Percentiles rank a stretch among this genome's conserved stretches.
These are phyloP conservation scores for Corythoichthys intestinalis DNA, from an alignment of 2,113 vertebrate genomes.

Conservation along the genomic window DNA sequence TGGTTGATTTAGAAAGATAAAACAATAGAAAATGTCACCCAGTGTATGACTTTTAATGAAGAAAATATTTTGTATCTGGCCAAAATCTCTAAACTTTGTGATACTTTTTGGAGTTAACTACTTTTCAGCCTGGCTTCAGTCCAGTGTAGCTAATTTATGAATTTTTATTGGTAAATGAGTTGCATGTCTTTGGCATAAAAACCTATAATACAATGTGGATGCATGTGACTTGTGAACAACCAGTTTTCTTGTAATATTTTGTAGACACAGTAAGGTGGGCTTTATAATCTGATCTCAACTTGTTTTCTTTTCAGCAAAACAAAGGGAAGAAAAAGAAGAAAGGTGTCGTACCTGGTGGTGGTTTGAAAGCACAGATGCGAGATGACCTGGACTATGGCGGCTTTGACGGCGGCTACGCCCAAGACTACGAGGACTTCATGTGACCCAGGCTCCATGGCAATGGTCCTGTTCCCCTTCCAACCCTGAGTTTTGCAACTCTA, in stretches of 20 bases:
- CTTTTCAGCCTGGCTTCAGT: no score
- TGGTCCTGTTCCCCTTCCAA: slow-evolving; percentile 71
- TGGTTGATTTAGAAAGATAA: background rate
- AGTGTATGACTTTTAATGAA: background rate
- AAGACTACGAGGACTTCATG: slow-evolving; percentile 98
- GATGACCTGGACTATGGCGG: slow-evolving; percentile 89
- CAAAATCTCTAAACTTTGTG: background rate
- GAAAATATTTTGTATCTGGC: background rate
- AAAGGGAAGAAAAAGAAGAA: slow-evolving; percentile 98
- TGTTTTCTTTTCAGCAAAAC: slow-evolving; percentile 78
- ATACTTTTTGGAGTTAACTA: no score
- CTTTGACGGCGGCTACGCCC: slow-evolving; percentile 86
- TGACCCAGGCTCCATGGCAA: slow-evolving; percentile 76
- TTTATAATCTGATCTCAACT: background rate
- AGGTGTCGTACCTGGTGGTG: slow-evolving; percentile 84
- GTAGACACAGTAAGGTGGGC: no score
- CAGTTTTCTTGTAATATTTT: no score
- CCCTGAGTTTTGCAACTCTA: slow-evolving; percentile 86
- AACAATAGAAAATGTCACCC: background rate
- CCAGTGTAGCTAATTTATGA: no score
- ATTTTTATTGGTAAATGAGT: no score
- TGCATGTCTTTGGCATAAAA: no score
- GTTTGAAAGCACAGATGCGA: slow-evolving; percentile 91
- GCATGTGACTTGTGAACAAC: no score
- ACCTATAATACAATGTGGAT: no score